Evolutionary conservation across 1,140 invertebrate genomes (phyloP), one percentile per base, ranked within the genome.

Genomic region (Temnothorax longispinosus): DNA sequence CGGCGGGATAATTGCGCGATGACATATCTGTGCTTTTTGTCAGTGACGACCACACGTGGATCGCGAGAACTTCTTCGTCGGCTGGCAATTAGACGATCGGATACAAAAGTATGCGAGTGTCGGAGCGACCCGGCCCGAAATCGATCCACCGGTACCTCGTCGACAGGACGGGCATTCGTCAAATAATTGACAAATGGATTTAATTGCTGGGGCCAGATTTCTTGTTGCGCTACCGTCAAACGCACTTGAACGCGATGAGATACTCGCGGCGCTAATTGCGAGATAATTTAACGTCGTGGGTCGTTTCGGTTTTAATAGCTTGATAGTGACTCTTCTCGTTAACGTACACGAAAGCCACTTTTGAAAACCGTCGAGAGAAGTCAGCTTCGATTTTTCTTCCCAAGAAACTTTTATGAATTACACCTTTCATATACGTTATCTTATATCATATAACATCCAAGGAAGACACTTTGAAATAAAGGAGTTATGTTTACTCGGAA

Each of bases 131-230:
- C 35, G 75, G 10, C 35, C 60, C 87, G 44, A 84, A 27, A 67
- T 27, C 44, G 62, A 76, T 80, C 85, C 88, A 82, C 87, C 77
- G 65, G 78, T 13, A 38, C 56, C 56, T 54, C 62, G 56, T n/a
- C n/a, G 74, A 47, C 71, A 69, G 38, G 41, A 82, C 52, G 67
- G 21, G 75, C 89, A 92, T 93, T 93, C 91, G 86, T 92, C 90
- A 92, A 91, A 91, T 92, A 89, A 89, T 89, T 92, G 90, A 90
- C 92, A 93, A 93, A 93, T 93, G 87, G 91, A 92, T 94, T 94
- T 91, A 93, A 93, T 93, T 92, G 92, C 85, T 69, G 89, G 87
- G 89, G 87, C 54, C 77, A 58, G 35, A 71, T 78, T 91, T 91
- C 76, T 91, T 82, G 64, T 32, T 18, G 11, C n/a, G 18, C 75